Evolutionary conservation across 2,888 invertebrate genomes (phyloP).

Genomic region (Leucoma salicis): DNA sequence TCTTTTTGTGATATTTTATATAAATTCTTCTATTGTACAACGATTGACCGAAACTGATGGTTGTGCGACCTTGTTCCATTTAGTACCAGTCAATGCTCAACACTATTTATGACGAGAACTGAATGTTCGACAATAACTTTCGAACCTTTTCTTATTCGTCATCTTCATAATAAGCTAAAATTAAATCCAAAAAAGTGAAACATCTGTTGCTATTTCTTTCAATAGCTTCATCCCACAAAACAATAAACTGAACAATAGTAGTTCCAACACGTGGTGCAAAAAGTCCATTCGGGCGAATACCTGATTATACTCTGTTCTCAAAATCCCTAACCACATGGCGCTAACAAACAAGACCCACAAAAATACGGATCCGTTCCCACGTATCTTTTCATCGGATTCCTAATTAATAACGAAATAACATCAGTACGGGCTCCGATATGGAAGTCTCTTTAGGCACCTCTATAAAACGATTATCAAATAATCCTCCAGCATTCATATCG

Average conservation of each 20-base stretch:
- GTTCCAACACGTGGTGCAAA: slow-evolving; percentile 55
- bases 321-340: slow-evolving; percentile 66
- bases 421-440: slow-evolving; percentile 59
- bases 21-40: slow-evolving; percentile 50
- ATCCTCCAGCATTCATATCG: slow-evolving; percentile 56
- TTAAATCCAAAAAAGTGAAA: slow-evolving; percentile 47
- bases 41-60: slow-evolving; percentile 51
- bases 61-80: slow-evolving; percentile 59
- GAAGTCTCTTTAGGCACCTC: slow-evolving; percentile 68
- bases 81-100: slow-evolving; percentile 34
- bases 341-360: slow-evolving; percentile 46
- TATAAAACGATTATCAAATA: slow-evolving; percentile 79
- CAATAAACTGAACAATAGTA: slow-evolving; percentile 58
- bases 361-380: slow-evolving; percentile 64
- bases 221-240: slow-evolving; percentile 38
- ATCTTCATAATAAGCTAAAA: slow-evolving; percentile 40
- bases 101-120: slow-evolving; percentile 25
- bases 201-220: slow-evolving; percentile 63
- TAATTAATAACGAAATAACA: slow-evolving; percentile 74
- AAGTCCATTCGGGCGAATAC: slow-evolving; percentile 43
- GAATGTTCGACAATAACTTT: slow-evolving; percentile 25
- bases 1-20: slow-evolving; percentile 54
- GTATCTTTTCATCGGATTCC: slow-evolving; percentile 61
- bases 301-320: slow-evolving; percentile 63
- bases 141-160: slow-evolving; percentile 36